Conservation (phyloP, 2,888 invertebrate genomes). For the Serrognathus titanus region DNA sequence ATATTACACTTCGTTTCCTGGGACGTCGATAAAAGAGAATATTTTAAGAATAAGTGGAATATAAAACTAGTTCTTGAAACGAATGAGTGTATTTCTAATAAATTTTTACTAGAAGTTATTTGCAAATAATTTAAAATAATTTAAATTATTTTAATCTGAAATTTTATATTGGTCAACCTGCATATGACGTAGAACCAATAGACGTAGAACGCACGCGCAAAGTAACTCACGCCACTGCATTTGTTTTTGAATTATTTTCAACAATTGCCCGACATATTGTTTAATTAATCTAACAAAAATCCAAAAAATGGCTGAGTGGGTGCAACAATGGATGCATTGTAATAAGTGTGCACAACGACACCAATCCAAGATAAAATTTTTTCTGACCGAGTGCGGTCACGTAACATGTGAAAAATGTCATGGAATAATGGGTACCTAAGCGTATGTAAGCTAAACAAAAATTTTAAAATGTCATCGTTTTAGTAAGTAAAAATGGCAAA, state of each 20-base stretch:
- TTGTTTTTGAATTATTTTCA: neutral
- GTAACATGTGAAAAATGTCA: slow-evolving; percentile 40
- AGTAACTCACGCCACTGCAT: neutral
- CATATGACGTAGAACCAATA: no score
- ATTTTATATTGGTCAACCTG: neutral
- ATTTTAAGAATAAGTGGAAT: no score
- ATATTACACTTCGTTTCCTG: no score
- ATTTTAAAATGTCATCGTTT: slow-evolving; percentile 5
- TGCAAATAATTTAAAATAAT: no score
- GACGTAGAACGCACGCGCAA: neutral
- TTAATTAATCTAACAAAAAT: neutral
- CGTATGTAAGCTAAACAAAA: neutral
- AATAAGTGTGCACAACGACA: slow-evolving; percentile 39
- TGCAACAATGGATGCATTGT: slow-evolving; percentile 46
- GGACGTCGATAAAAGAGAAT: no score
- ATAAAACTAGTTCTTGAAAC: no score
- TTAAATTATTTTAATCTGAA: neutral
- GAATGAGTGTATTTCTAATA: no score
- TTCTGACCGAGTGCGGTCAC: slow-evolving; percentile 42
- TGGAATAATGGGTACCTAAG: slow-evolving; percentile 29
- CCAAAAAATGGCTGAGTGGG: slow-evolving; percentile 32
- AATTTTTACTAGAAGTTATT: no score
- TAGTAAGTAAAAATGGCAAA: slow-evolving; percentile 24
- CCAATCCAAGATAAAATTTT: slow-evolving; percentile 31
- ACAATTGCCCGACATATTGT: neutral